Conservation (phyloP, 2,797 vertebrate species). For the Streptopelia turtur region DNA sequence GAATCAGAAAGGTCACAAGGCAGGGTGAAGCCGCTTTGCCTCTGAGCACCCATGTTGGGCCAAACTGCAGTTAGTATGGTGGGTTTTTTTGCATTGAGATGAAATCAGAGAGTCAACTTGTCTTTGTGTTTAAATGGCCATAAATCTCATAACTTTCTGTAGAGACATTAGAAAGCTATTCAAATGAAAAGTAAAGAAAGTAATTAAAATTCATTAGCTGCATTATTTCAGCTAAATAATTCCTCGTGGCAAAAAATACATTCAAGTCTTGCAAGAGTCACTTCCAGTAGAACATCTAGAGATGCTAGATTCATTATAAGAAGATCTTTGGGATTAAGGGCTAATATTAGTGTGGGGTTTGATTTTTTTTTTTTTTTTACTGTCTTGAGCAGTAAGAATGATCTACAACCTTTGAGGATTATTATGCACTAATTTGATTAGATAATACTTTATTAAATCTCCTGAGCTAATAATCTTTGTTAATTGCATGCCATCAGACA, state of each 20-base stretch:
- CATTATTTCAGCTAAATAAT: not conserved
- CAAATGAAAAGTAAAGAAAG: not conserved
- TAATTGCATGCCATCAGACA: not conserved
- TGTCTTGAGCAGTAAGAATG: not conserved
- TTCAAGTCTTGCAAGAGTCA: not conserved
- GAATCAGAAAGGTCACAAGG: not conserved
- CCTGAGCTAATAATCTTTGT: not conserved
- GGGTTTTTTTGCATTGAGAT: not conserved
- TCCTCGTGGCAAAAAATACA: not conserved
- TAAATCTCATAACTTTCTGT: not conserved
- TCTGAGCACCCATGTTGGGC: accelerated
- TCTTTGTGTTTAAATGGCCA: not conserved
- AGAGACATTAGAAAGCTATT: not conserved
- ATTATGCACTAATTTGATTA: not conserved
- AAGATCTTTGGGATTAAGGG: not conserved
- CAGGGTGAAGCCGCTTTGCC: not conserved
- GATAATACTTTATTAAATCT: not conserved
- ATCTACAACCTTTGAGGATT: not conserved
- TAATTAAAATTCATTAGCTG: not conserved
- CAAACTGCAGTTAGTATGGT: not conserved
- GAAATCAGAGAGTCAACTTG: not conserved
- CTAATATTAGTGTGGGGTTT: not conserved
- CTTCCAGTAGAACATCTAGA: not conserved
- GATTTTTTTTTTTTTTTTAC: not conserved
- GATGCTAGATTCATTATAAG: not conserved